These are phyloP conservation scores for Rotaria socialis DNA, from an alignment of 2,888 invertebrate genomes.

Conservation along the genomic window DNA sequence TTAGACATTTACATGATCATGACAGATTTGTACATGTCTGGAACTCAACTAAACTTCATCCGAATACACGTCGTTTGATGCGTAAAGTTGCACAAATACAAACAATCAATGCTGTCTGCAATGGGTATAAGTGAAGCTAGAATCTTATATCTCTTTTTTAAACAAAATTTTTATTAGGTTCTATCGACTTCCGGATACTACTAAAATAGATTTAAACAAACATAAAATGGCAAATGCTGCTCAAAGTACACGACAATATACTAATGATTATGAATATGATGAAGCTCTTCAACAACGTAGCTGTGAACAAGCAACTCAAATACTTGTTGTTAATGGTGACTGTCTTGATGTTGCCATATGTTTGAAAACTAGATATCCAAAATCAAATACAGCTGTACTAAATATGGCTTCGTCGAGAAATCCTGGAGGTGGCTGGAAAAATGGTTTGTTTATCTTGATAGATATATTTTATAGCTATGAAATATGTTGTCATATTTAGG, in stretches of 20 bases:
- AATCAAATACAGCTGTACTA: background rate
- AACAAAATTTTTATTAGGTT: background rate
- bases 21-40: background rate
- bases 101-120: background rate
- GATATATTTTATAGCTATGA: too few relatives aligned
- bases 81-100: conserved; percentile 5
- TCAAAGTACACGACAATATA: background rate
- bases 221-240: background rate
- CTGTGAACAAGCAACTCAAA: background rate
- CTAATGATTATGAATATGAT: background rate
- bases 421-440: background rate
- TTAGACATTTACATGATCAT: background rate
- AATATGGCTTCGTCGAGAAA: background rate
- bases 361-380: background rate
- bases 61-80: background rate
- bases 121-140: background rate
- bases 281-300: background rate
- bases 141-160: too few relatives aligned
- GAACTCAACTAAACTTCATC: background rate
- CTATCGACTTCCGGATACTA: background rate
- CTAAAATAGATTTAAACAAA: background rate
- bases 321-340: background rate
- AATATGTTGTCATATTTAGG: background rate
- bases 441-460: background rate
- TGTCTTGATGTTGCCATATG: background rate